These are phyloP conservation scores for Rattus norvegicus DNA, from an alignment of 2,113 vertebrate genomes.

Conservation along the genomic window DNA sequence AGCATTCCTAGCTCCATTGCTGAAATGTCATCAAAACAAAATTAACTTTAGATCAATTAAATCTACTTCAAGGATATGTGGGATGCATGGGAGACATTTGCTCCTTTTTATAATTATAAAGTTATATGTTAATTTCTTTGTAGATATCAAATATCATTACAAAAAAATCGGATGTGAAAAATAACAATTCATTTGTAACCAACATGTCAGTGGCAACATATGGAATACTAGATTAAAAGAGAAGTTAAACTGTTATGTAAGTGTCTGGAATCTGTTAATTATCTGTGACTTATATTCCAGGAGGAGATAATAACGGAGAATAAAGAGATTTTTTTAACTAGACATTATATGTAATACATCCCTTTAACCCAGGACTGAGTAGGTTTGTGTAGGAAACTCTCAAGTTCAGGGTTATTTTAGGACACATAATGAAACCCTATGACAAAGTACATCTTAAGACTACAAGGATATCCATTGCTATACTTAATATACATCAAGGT, in stretches of 20 bases:
- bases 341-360: neutral
- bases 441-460: neutral
- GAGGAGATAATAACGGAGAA: neutral
- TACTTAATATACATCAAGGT: too few relatives aligned
- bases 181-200: neutral
- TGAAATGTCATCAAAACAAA: constrained; percentile 50
- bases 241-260: neutral
- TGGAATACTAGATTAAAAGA: neutral
- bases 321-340: neutral
- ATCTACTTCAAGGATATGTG: neutral
- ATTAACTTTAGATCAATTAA: constrained; percentile 67
- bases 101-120: neutral
- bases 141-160: neutral
- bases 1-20: neutral
- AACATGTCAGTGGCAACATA: neutral
- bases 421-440: neutral
- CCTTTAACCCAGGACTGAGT: neutral
- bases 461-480: neutral
- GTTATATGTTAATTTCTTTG: neutral
- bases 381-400: neutral
- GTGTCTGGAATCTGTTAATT: neutral
- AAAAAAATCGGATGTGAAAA: neutral
- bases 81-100: neutral
- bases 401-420: neutral
- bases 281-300: neutral